A percentile compares a stretch with the other conserved stretches of the same genome.
Evolutionary conservation across 2,888 invertebrate genomes (phyloP).

Genomic region (Tipula confusa): DNA sequence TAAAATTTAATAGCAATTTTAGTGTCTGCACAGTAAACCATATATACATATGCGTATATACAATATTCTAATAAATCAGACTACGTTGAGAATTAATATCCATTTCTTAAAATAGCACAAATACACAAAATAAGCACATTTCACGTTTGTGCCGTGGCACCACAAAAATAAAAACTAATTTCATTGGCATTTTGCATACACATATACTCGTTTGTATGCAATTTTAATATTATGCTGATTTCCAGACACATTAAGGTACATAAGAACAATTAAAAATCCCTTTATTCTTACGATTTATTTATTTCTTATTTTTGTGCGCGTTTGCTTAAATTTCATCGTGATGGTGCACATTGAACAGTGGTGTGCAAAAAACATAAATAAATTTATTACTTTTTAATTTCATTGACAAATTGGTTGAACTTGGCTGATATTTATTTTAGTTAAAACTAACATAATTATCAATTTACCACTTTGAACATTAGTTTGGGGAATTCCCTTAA

Average conservation of each 20-base stretch:
- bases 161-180: not conserved
- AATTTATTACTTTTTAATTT: too few relatives aligned
- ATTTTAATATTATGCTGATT: not conserved
- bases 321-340: not conserved
- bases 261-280: not conserved
- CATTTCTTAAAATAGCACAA: not conserved
- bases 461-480: too few relatives aligned
- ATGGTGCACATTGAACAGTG: not conserved
- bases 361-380: too few relatives aligned
- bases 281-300: not conserved
- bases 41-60: too few relatives aligned
- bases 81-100: not conserved
- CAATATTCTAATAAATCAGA: constrained; percentile 25
- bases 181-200: not conserved
- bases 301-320: not conserved
- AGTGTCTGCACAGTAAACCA: not conserved
- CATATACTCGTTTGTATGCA: not conserved
- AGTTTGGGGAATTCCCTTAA: too few relatives aligned
- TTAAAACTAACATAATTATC: too few relatives aligned
- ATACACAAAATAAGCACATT: not conserved
- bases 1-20: not conserved
- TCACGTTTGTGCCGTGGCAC: not conserved
- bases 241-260: not conserved
- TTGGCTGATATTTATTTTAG: too few relatives aligned
- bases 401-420: too few relatives aligned